Conservation (phyloP, 2,113 vertebrate genomes). For the Corvus moneduloides region DNA sequence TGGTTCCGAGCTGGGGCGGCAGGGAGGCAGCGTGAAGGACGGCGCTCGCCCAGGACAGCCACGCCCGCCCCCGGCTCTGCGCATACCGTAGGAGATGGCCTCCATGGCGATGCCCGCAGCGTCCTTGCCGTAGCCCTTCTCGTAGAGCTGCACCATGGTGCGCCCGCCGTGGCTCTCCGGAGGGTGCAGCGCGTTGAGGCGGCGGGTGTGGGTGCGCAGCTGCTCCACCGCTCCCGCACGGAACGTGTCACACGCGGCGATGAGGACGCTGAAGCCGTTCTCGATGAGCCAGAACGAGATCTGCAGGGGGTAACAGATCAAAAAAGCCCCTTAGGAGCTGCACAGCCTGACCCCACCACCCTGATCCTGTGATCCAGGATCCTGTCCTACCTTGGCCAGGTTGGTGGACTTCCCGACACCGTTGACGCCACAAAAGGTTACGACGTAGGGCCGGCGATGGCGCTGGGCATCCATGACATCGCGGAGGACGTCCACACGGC, state of each 20-base stretch:
- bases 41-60: rapidly evolving
- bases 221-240: conserved; percentile 95
- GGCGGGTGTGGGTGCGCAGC: conserved; percentile 93
- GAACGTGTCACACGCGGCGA: conserved; percentile 96
- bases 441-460: conserved; percentile 86
- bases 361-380: rapidly evolving
- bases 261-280: conserved; percentile 93
- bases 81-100: conserved; percentile 89
- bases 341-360: rapidly evolving
- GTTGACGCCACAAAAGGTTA: conserved; percentile 96
- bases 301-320: conserved; percentile 47
- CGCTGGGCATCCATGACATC: conserved; percentile 93
- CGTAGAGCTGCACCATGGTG: conserved; percentile 90
- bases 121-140: conserved; percentile 97
- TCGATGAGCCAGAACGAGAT: conserved; percentile 97
- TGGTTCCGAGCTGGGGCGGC: conserved; percentile 88
- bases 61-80: rapidly evolving
- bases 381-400: conserved; percentile 85
- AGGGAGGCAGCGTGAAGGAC: background rate
- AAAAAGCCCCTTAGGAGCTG: rapidly evolving
- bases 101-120: conserved; percentile 98
- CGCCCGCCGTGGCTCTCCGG: conserved; percentile 78
- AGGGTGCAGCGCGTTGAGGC: conserved; percentile 89
- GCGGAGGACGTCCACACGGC: conserved; percentile 90
- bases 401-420: conserved; percentile 98